Evolutionary conservation across 2,888 invertebrate species (phyloP).

Genomic region (Vesta saturnalis): DNA sequence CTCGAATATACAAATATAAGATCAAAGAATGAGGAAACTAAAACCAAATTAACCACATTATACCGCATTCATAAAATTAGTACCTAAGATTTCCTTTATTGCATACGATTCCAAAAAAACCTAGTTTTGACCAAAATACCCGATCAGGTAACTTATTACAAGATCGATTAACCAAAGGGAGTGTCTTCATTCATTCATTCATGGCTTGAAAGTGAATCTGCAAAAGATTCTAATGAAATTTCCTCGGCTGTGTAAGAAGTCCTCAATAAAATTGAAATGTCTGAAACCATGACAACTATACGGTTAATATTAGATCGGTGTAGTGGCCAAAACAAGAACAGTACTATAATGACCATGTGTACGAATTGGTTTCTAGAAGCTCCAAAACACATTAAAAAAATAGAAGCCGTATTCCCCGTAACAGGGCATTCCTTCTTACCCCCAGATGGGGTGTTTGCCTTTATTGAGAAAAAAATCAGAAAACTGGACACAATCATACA

Average conservation of each 20-base stretch:
- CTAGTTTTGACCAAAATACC: slow-evolving; percentile 13
- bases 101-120: too few species aligned
- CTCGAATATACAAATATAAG: background rate
- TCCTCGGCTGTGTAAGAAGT: background rate
- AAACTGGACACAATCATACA: slow-evolving; percentile 2
- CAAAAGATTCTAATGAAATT: slow-evolving; percentile 10
- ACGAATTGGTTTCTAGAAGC: background rate
- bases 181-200: slow-evolving; percentile 5
- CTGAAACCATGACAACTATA: background rate
- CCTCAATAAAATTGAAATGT: background rate
- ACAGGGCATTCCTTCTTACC: slow-evolving; percentile 2
- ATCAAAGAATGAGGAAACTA: background rate
- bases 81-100: too few species aligned
- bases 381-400: background rate
- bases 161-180: background rate
- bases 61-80: background rate
- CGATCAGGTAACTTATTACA: slow-evolving; percentile 3
- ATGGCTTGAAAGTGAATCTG: background rate
- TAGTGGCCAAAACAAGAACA: slow-evolving; percentile 4
- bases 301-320: too few species aligned
- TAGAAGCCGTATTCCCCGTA: background rate
- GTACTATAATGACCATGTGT: background rate
- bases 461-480: slow-evolving; percentile 5
- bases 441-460: slow-evolving; percentile 1
- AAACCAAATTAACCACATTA: background rate